phyloP scores from a whole-genome alignment of 2,113 vertebrate genomes.

The Callorhinus ursinus region DNA sequence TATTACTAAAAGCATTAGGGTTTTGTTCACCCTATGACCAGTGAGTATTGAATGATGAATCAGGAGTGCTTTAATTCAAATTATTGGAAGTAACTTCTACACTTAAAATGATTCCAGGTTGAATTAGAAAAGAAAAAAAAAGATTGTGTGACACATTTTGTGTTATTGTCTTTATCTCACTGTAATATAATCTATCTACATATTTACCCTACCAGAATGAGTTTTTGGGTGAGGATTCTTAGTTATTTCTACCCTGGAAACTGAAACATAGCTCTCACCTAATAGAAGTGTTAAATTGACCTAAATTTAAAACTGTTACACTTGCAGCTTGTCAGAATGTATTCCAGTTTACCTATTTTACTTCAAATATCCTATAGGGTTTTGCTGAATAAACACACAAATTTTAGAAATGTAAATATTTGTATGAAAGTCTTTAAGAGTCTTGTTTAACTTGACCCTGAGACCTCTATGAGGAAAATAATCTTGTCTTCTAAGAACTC shows the following conservation, averaged over 20 bases:
- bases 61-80: not conserved
- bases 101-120: not conserved
- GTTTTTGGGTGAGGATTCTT: not conserved
- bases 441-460: not conserved
- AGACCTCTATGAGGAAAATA: not conserved
- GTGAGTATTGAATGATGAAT: not conserved
- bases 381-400: not conserved
- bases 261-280: not conserved
- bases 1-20: not conserved
- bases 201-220: not conserved
- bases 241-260: not conserved
- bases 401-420: not conserved
- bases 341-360: not conserved
- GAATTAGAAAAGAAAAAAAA: not conserved
- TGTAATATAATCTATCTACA: not conserved
- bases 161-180: not conserved
- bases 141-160: not conserved
- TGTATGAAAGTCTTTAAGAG: not conserved
- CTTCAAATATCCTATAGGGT: not conserved
- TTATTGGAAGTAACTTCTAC: not conserved
- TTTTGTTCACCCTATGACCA: not conserved
- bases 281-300: conserved; percentile 27
- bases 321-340: not conserved
- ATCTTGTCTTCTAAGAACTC: not conserved
- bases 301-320: not conserved